phyloP scores from a whole-genome alignment of 2,113 vertebrate species.

The Rhegmatorhina hoffmannsi region DNA sequence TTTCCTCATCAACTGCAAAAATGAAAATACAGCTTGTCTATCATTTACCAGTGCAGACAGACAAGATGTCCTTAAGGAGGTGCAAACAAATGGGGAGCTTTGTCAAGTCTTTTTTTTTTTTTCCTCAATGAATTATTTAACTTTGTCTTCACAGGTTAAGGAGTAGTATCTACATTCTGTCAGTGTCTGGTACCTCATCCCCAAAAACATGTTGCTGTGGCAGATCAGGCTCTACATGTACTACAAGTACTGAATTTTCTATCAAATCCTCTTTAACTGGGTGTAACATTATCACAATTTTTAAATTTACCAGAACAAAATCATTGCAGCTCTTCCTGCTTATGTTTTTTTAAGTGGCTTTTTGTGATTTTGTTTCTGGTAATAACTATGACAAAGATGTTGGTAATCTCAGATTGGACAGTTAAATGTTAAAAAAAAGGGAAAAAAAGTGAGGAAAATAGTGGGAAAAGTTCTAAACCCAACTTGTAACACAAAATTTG shows the following conservation, averaged over 20 bases:
- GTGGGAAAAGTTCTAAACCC: background rate
- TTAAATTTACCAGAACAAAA: background rate
- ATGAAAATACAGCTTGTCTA: background rate
- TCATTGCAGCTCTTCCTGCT: background rate
- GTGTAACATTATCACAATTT: background rate
- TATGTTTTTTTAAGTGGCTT: background rate
- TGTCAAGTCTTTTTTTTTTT: background rate
- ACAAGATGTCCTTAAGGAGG: background rate
- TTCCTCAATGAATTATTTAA: slow-evolving; percentile 10
- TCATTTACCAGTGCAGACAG: background rate
- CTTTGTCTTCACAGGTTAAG: background rate
- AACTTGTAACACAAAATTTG: background rate
- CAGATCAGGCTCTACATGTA: background rate
- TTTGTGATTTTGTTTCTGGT: background rate
- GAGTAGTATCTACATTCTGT: background rate
- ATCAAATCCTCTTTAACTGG: background rate
- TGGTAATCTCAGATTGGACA: background rate
- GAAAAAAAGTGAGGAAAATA: background rate
- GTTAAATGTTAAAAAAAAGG: background rate
- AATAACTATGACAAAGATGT: background rate
- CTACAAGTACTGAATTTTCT: background rate
- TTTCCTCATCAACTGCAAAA: background rate
- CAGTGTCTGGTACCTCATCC: background rate
- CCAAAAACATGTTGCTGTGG: background rate
- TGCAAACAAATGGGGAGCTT: background rate